phyloP scores from a whole-genome alignment of 2,888 invertebrate genomes.

The Sinelater perroti region DNA sequence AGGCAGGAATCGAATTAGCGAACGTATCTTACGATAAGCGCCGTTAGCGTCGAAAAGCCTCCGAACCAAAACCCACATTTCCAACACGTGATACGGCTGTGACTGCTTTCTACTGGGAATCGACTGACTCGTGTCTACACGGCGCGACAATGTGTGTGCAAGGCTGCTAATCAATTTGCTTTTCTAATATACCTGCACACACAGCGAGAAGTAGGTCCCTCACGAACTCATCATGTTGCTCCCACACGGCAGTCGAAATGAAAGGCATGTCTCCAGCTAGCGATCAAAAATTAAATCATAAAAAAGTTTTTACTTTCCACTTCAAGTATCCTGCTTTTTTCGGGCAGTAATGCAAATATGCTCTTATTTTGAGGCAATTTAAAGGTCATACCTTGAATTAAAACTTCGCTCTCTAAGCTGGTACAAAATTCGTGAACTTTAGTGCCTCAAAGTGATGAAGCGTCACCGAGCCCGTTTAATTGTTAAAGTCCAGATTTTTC shows the following conservation, averaged over 20 bases:
- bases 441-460: neutral
- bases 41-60: neutral
- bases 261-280: too few relatives aligned
- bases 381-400: conserved; percentile 12
- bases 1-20: neutral
- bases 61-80: conserved; percentile 7
- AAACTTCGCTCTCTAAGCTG: conserved; percentile 4
- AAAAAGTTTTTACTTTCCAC: too few relatives aligned
- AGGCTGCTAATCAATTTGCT: conserved; percentile 4
- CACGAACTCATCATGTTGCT: too few relatives aligned
- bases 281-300: too few relatives aligned
- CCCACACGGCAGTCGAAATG: too few relatives aligned
- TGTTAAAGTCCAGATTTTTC: neutral
- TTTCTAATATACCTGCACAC: neutral
- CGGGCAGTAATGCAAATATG: too few relatives aligned
- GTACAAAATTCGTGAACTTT: neutral
- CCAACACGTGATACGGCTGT: conserved; percentile 31
- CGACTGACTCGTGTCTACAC: neutral
- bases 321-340: too few relatives aligned
- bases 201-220: too few relatives aligned
- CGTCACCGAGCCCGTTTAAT: neutral
- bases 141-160: neutral
- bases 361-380: conserved; percentile 2
- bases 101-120: conserved; percentile 31
- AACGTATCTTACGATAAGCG: too few relatives aligned